Evolutionary conservation across 1,140 invertebrate genomes (phyloP), one percentile per base, ranked within the genome.

Genomic region (Camponotus pennsylvanicus): DNA sequence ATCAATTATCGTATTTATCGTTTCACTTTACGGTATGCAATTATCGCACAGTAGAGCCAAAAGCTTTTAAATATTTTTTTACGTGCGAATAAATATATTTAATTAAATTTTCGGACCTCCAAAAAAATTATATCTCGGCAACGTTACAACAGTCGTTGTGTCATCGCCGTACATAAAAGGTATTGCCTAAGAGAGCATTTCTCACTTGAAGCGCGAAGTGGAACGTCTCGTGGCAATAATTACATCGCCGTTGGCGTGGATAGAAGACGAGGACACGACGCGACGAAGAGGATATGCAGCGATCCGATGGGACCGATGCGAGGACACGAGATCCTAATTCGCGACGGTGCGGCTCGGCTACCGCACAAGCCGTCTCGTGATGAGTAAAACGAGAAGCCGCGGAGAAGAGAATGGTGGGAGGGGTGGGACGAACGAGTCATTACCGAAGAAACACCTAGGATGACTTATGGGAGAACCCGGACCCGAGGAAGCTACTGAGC

Each of bases 361-460:
- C 61, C 76, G 80, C 15, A 52, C 49, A 52, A 79, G 85, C 49
- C 59, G 64, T 7, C 49, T 71, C 87, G 82, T 63, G 67, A 85
- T 80, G 92, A 88, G 92, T 93, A 93, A 92, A 92, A 93, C 92
- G 90, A 93, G 93, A 92, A 93, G 92, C 91, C 87, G 89, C 66
- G 85, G 64, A 27, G 27, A 69, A 86, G 85, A 87, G 78, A 87
- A 88, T 69, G 73, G 61, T 66, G 32, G 59, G 49, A 67, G 70
- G 57, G 55, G 13, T 75, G 45, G 61, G 45, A 76, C 45, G 77
- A 85, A 71, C 70, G 84, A 89, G 87, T 93, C 91, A 93, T 93
- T 93, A 93, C 91, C 86, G 88, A 86, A 86, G 88, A 73, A 93
- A 92, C 92, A 93, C 91, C 92, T 92, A 92, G 89, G 86, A 92